A percentile compares a stretch with the other conserved stretches of the same genome.
These are phyloP conservation scores for Pipra filicauda DNA, from an alignment of 2,113 vertebrate genomes.

Conservation along the genomic window DNA sequence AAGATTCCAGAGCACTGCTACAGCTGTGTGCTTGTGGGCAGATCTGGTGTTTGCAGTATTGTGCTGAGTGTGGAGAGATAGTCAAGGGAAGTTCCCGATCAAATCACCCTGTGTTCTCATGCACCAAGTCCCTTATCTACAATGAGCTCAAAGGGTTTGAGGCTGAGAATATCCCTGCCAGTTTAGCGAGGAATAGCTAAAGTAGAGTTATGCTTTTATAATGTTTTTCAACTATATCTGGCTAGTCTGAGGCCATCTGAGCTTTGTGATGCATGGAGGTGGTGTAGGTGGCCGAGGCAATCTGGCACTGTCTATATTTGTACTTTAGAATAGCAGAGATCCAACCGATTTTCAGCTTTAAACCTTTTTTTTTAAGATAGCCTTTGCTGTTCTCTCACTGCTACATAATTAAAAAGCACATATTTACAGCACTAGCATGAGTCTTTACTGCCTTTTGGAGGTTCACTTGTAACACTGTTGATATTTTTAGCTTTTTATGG, in stretches of 20 bases:
- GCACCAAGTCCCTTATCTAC: not conserved
- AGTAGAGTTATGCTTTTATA: not conserved
- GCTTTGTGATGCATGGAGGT: conserved; percentile 11
- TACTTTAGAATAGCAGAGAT: not conserved
- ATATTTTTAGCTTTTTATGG: not conserved
- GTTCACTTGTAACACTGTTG: not conserved
- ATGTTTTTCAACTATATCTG: not conserved
- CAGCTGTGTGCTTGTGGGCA: not conserved
- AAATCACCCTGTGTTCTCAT: not conserved
- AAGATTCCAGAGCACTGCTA: not conserved
- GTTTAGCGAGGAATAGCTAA: not conserved
- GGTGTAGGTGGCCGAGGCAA: not conserved
- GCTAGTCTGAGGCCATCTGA: not conserved
- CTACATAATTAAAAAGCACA: not conserved
- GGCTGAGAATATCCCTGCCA: not conserved
- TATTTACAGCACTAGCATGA: not conserved
- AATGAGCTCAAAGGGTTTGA: not conserved
- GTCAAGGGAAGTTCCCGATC: not conserved
- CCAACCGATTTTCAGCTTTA: not conserved
- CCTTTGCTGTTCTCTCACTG: not conserved
- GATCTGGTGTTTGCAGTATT: not conserved
- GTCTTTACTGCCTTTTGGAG: not conserved
- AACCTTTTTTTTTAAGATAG: not conserved
- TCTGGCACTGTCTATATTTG: conserved; percentile 6
- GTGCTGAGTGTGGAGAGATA: not conserved